phyloP scores from a whole-genome alignment of 2,113 vertebrate species.

The Rostratula benghalensis region DNA sequence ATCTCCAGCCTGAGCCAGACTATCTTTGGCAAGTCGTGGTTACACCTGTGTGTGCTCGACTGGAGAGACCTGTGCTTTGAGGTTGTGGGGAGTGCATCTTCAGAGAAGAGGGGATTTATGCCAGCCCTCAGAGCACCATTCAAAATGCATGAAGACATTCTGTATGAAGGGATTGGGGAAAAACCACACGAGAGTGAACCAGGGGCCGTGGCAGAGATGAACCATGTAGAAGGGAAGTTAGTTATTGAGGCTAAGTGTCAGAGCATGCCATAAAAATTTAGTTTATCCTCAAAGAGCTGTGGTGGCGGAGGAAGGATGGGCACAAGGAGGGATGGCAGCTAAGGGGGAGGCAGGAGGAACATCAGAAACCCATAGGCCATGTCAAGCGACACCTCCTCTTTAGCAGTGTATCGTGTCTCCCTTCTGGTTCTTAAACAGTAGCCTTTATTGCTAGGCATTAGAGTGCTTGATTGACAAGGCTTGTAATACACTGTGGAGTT shows the following conservation, averaged over 20 bases:
- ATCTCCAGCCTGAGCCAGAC: not conserved
- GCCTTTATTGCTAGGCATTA: not conserved
- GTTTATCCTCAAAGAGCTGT: constrained; percentile 23
- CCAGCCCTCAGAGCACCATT: constrained; percentile 6
- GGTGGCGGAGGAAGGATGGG: not conserved
- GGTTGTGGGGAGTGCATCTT: not conserved
- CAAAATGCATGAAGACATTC: constrained; percentile 34
- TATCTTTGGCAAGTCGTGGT: not conserved
- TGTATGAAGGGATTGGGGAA: not conserved
- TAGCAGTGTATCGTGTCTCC: constrained; percentile 21
- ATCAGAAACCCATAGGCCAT: not conserved
- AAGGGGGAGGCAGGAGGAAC: not conserved
- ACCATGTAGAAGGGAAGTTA: not conserved
- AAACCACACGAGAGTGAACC: not conserved
- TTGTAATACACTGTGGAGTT: constrained; percentile 42
- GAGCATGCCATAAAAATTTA: constrained; percentile 28
- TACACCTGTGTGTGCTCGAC: rapidly evolving
- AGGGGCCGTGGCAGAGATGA: not conserved
- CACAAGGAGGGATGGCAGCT: not conserved
- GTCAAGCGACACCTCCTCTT: not conserved
- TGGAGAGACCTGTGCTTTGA: not conserved
- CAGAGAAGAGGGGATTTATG: not conserved
- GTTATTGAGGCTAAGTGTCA: not conserved
- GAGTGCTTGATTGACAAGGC: constrained; percentile 60
- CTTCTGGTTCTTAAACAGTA: constrained; percentile 49